These are phyloP conservation scores for Drosophila bifasciata DNA, from an alignment of 1,140 invertebrate genomes.

Conservation along the genomic window DNA sequence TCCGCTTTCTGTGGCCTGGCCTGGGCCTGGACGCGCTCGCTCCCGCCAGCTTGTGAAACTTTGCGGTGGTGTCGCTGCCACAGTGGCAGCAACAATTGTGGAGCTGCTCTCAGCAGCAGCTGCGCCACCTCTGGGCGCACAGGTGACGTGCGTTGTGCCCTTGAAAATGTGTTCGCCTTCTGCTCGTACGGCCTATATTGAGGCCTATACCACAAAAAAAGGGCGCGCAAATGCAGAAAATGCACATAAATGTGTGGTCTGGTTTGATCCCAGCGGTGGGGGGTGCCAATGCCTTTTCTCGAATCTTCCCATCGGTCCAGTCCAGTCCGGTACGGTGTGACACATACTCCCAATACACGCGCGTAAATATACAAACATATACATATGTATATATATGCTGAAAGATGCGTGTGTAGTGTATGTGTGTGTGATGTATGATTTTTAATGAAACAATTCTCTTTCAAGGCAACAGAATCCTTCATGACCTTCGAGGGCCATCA, in stretches of 20 bases:
- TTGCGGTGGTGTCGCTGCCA: no score
- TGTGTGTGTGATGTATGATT: not conserved
- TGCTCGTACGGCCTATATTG: no score
- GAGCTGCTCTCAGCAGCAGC: not conserved
- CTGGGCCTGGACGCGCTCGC: no score
- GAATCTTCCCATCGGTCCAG: constrained; percentile 2
- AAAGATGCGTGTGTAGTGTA: not conserved
- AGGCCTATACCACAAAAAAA: constrained; percentile 27
- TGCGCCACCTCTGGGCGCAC: constrained; percentile 5
- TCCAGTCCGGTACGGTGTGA: constrained; percentile 30
- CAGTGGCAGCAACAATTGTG: no score
- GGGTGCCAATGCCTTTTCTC: not conserved
- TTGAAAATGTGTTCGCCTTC: constrained; percentile 51
- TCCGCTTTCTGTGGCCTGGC: not conserved
- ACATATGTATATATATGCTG: constrained; percentile 2
- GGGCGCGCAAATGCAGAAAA: constrained; percentile 53
- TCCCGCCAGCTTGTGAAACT: no score
- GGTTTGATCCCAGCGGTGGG: not conserved
- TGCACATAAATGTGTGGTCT: constrained; percentile 12
- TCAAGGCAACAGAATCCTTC: constrained; percentile 94
- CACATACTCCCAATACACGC: constrained; percentile 29
- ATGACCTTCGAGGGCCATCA: constrained; percentile 98
- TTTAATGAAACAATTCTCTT: constrained; percentile 57
- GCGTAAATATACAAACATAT: no score
- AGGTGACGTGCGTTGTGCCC: constrained; percentile 60